A percentile compares a stretch with the other conserved stretches of the same genome.
Conservation (phyloP, 1,140 invertebrate genomes). For the Hylaeus anthracinus region DNA sequence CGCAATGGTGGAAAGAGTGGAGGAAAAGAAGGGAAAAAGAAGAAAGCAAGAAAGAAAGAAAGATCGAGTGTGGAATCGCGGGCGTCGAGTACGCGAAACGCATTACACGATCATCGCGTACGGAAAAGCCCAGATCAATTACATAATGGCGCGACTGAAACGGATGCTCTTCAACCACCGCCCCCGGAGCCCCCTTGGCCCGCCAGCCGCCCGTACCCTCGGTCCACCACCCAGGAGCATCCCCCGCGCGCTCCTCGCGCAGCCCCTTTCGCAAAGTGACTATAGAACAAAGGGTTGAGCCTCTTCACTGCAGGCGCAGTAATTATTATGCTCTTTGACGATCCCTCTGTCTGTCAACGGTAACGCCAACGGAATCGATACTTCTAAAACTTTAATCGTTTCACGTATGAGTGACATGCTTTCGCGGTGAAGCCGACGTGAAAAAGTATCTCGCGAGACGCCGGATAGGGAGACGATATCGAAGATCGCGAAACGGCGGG, state of each 20-base stretch:
- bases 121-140: slow-evolving; percentile 76
- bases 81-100: slow-evolving; percentile 62
- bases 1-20: neutral
- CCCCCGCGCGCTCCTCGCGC: slow-evolving; percentile 52
- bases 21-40: neutral
- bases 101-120: slow-evolving; percentile 72
- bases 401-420: slow-evolving; percentile 55
- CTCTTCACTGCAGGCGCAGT: slow-evolving; percentile 79
- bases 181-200: slow-evolving; percentile 44
- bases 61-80: slow-evolving; percentile 44
- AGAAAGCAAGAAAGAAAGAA: neutral
- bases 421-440: slow-evolving; percentile 29
- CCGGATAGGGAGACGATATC: too few species aligned
- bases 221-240: slow-evolving; percentile 15
- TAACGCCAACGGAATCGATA: slow-evolving; percentile 74
- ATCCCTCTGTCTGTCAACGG: slow-evolving; percentile 76
- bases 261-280: slow-evolving; percentile 77
- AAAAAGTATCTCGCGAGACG: slow-evolving; percentile 34
- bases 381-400: slow-evolving; percentile 76
- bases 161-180: slow-evolving; percentile 71
- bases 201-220: neutral
- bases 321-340: slow-evolving; percentile 80
- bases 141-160: slow-evolving; percentile 77
- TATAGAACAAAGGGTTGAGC: slow-evolving; percentile 80
- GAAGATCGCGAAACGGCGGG: too few species aligned